Conservation (phyloP, 2,888 invertebrate species). For the Mesorhabditis belari region DNA sequence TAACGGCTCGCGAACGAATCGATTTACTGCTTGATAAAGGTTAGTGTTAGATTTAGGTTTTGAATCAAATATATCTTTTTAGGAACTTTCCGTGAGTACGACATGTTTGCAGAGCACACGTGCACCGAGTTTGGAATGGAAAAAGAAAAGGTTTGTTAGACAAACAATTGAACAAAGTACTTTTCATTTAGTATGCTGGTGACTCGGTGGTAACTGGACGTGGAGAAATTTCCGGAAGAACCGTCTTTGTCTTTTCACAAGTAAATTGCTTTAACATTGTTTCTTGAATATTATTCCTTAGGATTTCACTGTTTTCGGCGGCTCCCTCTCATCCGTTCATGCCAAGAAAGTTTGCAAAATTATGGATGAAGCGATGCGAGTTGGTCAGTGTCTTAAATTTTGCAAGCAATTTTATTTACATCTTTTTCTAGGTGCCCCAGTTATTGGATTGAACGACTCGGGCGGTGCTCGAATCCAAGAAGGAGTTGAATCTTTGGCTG, state of each 20-base stretch:
- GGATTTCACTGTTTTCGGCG: slow-evolving; percentile 69
- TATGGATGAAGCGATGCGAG: slow-evolving; percentile 64
- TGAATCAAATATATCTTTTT: neutral
- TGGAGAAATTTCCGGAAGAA: slow-evolving; percentile 63
- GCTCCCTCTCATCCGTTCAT: slow-evolving; percentile 65
- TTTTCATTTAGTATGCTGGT: slow-evolving; percentile 60
- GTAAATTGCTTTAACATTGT: slow-evolving; percentile 30
- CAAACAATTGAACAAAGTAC: slow-evolving; percentile 60
- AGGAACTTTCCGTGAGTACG: slow-evolving; percentile 64
- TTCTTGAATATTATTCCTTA: slow-evolving; percentile 24
- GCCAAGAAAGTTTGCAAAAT: slow-evolving; percentile 67
- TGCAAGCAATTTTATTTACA: too few relatives aligned
- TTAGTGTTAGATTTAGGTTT: slow-evolving; percentile 27
- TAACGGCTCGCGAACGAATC: slow-evolving; percentile 66
- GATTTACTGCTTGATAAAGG: slow-evolving; percentile 62
- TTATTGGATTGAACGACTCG: slow-evolving; percentile 67
- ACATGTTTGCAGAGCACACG: slow-evolving; percentile 65
- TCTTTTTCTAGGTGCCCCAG: slow-evolving; percentile 64
- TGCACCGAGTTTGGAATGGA: slow-evolving; percentile 67
- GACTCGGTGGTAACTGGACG: slow-evolving; percentile 68
- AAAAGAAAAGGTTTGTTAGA: slow-evolving; percentile 59
- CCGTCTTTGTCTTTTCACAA: slow-evolving; percentile 65
- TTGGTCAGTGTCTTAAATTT: too few relatives aligned
- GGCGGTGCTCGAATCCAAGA: slow-evolving; percentile 69
- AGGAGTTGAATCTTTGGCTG: slow-evolving; percentile 67